phyloP scores from a whole-genome alignment of 2,888 invertebrate species.

The Glaucopsyche alexis region DNA sequence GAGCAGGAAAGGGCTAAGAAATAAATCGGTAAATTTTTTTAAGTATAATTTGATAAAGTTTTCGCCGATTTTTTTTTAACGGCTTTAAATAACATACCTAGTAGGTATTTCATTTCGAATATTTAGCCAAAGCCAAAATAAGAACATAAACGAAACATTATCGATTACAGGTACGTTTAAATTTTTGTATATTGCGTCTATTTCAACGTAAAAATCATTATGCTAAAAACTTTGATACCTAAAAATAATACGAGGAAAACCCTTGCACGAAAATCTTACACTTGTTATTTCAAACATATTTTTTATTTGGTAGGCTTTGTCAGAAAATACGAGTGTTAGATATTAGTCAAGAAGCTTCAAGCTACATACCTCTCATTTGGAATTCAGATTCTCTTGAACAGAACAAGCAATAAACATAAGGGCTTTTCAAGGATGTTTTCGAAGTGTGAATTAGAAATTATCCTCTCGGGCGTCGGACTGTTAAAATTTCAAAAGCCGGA shows the following conservation, averaged over 20 bases:
- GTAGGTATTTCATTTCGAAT: too few species aligned
- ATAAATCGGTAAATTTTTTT: background rate
- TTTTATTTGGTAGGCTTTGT: background rate
- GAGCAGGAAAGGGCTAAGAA: background rate
- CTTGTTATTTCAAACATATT: background rate
- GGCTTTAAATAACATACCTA: too few species aligned
- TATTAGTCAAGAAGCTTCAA: background rate
- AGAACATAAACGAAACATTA: too few species aligned
- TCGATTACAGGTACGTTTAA: background rate
- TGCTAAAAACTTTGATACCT: background rate
- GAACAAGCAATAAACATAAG: background rate
- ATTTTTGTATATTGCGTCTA: background rate
- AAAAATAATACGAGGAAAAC: slow-evolving; percentile 1
- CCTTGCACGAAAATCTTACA: background rate
- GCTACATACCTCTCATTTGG: background rate
- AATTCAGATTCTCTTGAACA: background rate
- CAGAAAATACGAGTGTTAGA: background rate
- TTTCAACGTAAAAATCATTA: background rate
- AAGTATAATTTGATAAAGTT: background rate
- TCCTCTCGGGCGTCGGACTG: too few species aligned
- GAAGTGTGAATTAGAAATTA: background rate
- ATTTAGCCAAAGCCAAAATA: too few species aligned
- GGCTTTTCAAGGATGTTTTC: background rate
- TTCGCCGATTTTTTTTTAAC: too few species aligned
- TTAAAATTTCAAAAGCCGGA: too few species aligned